Percentiles rank a stretch among this genome's conserved stretches.
Evolutionary conservation across 2,888 invertebrate species (phyloP).

Genomic region (Pristionchus fissidentatus): DNA sequence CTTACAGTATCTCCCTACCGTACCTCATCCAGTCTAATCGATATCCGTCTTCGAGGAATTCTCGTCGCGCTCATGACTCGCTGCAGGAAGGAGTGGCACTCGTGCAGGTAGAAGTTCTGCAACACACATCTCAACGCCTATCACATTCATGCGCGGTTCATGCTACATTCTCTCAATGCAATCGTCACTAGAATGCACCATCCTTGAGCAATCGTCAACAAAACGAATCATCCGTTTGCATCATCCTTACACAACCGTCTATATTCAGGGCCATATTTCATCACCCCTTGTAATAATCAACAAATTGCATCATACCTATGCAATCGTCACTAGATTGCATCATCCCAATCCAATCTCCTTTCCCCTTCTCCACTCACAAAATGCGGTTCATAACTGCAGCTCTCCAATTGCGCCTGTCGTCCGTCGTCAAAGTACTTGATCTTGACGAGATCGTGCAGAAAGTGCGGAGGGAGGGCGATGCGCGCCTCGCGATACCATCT

Average conservation of each 20-base stretch:
- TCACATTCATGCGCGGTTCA: too few relatives aligned
- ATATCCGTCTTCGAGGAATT: conserved; percentile 11
- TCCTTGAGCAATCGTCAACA: not conserved
- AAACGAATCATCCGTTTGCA: too few relatives aligned
- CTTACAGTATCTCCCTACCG: not conserved
- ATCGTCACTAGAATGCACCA: too few relatives aligned
- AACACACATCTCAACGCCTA: too few relatives aligned
- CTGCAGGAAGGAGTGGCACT: conserved; percentile 9
- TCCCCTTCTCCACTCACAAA: not conserved
- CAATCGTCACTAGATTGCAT: not conserved
- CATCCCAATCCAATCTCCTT: not conserved
- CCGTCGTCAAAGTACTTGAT: conserved; percentile 23
- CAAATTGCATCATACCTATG: not conserved
- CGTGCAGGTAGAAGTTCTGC: conserved; percentile 38
- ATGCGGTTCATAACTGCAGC: not conserved
- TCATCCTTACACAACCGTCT: not conserved
- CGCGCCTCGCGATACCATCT: conserved; percentile 45
- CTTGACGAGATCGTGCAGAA: not conserved
- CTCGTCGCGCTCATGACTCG: conserved; percentile 16
- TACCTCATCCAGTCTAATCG: conserved; percentile 42
- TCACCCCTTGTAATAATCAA: not conserved
- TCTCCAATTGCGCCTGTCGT: not conserved
- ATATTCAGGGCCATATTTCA: not conserved
- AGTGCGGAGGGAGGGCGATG: not conserved
- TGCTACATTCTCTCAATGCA: too few relatives aligned